A percentile compares a stretch with the other conserved stretches of the same genome.
phyloP scores from a whole-genome alignment of 2,113 vertebrate species.

The Stigmatopora argus region DNA sequence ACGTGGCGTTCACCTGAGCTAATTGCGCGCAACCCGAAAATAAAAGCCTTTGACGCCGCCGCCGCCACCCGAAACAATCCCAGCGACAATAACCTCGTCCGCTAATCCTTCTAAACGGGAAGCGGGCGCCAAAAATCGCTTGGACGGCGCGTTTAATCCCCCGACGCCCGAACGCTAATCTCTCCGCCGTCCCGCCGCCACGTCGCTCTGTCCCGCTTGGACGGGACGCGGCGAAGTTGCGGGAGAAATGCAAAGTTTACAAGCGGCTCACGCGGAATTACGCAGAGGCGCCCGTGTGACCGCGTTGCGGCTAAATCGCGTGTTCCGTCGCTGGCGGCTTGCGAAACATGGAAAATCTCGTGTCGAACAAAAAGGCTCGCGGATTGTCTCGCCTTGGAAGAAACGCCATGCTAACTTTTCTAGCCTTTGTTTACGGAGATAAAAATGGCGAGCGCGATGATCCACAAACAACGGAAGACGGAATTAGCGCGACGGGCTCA shows the following conservation, averaged over 20 bases:
- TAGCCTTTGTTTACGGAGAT: not conserved
- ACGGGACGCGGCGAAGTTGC: not conserved
- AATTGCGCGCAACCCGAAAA: not conserved
- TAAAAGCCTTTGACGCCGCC: conserved; percentile 15
- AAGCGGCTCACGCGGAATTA: conserved; percentile 27
- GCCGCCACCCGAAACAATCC: conserved; percentile 52
- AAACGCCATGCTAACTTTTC: conserved; percentile 5
- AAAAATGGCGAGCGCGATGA: not conserved
- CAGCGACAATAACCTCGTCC: conserved; percentile 65
- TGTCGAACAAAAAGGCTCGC: conserved; percentile 50
- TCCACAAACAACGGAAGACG: too few species aligned
- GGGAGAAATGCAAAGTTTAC: conserved; percentile 7
- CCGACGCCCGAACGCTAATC: conserved; percentile 60
- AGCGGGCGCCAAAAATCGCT: conserved; percentile 60
- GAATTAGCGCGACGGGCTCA: too few species aligned
- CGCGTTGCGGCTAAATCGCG: conserved; percentile 27
- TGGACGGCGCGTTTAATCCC: conserved; percentile 60
- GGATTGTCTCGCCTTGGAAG: not conserved
- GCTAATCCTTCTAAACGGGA: conserved; percentile 65
- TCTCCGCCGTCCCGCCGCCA: conserved; percentile 12
- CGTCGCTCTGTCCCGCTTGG: not conserved
- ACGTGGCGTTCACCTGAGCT: not conserved
- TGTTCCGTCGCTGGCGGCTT: conserved; percentile 14
- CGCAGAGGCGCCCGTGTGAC: conserved; percentile 18
- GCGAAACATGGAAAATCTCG: conserved; percentile 26